Evolutionary conservation across 2,113 vertebrate species (phyloP).

Genomic region (Ictalurus furcatus): DNA sequence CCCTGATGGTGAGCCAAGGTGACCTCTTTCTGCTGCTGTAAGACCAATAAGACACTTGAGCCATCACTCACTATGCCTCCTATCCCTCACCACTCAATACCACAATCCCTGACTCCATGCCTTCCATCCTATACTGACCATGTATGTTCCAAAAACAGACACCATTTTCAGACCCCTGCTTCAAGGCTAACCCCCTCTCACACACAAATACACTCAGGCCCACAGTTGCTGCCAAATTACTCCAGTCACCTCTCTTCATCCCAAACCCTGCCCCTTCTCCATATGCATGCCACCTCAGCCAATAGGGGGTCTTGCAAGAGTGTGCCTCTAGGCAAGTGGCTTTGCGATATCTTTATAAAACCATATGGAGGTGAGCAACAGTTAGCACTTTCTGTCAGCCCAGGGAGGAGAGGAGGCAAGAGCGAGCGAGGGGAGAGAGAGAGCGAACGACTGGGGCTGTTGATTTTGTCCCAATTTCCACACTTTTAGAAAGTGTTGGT

Average conservation of each 20-base stretch:
- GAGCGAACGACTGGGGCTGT: constrained; percentile 63
- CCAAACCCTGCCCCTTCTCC: constrained; percentile 62
- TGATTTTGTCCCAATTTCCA: constrained; percentile 66
- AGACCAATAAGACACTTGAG: constrained; percentile 56
- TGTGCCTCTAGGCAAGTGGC: constrained; percentile 63
- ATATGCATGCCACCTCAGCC: constrained; percentile 62
- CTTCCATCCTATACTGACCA: constrained; percentile 43
- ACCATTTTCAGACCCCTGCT: constrained; percentile 32
- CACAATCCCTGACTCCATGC: constrained; percentile 41
- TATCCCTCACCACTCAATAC: not conserved
- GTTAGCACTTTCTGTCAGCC: constrained; percentile 77
- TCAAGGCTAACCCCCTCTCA: constrained; percentile 37
- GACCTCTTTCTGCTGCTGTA: constrained; percentile 39
- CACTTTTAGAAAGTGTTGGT: constrained; percentile 71
- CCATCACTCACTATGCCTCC: constrained; percentile 37
- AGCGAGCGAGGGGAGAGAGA: constrained; percentile 61
- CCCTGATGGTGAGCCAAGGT: constrained; percentile 1
- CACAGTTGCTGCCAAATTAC: constrained; percentile 69
- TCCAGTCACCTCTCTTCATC: constrained; percentile 41
- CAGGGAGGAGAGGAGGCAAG: constrained; percentile 66
- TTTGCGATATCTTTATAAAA: constrained; percentile 76
- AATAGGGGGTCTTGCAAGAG: constrained; percentile 62
- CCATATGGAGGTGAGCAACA: constrained; percentile 68
- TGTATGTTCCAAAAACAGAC: constrained; percentile 49
- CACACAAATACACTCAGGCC: constrained; percentile 47